Evolutionary conservation across 2,113 vertebrate species (phyloP), one percentile per base, ranked within the genome.

Genomic region (Grammomys dolichurus): DNA sequence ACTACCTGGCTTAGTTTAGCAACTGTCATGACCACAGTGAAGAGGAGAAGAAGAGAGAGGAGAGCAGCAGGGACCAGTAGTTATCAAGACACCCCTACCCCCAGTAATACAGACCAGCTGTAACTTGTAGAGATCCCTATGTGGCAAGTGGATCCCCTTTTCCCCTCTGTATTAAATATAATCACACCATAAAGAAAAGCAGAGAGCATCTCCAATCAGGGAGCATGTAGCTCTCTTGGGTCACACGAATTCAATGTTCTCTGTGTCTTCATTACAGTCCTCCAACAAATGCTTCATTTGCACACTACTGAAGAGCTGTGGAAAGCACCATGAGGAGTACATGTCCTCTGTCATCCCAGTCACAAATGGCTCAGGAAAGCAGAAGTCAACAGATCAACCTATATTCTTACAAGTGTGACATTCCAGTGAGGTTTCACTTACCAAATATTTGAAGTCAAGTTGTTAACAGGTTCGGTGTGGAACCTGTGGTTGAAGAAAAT

Each of bases 401-500:
- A 81, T 40, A 91, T 94, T 73, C 63, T 96, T 93, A 80, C 1
- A 78, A 60, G 43, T 2, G 58, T 58, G 63, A 84, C 89, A 12
- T 17, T 95, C 48, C n/a, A 43, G 12, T 33, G 26, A 86, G 75
- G 5, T 54, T 73, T 85, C 13, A 60, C 67, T 90, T 48, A 65
- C 76, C n/a, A 7, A 43, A 31, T 73, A 78, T 40, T 95, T 90
- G 75, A 92, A 81, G 26, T 43, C 67, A 54, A 31, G 73, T 85
- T 89, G 3, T 43, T 94, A 72, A 87, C 63, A 96, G 22, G 26
- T 33, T 94, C 51, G 91, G 17, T 54, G 70, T 58, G 40, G 65
- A 90, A 87, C 85, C 33, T 87, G 78, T 80, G 75, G 48, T 80
- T 93, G 43, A 94, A 70, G 90, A 94, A 70, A 96, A 73, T 26